Base-by-base conservation (phyloP, 2,113 vertebrate genomes). In the Pholis gunnellus region DNA sequence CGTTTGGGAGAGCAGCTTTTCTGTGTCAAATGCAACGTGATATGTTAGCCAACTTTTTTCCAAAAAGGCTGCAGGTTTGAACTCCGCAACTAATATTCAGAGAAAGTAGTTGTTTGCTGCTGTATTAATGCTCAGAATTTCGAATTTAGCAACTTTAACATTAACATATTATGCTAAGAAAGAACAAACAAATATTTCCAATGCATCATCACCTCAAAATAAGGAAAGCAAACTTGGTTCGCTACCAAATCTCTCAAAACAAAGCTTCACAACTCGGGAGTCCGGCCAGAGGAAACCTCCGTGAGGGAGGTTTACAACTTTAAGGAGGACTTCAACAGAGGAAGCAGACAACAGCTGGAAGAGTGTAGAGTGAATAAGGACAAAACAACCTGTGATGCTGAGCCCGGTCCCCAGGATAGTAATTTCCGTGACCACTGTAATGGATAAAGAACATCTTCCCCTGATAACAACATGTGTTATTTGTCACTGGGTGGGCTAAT, bases 261-360 rank as follows among this genome's bases (percentile, higher is more conserved):
- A n/a, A 50, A 29, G 72, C n/a, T 34, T 65, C 73, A 84, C 75
- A 22, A 83, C 83, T 25, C 79, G 83, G 79, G 85, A 86, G 81
- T 86, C 78, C 52, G 20, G 61, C 38, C 73, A 67, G 25, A 80
- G 61, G 56, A 81, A 89, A 79, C 76, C 86, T 67, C 60, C 87
- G 79, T 7, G 68, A 56, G 76, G 69, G 48, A 83, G 64, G 64
- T 89, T 87, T 85, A 87, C 85, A 84, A 57, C 86, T 60, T 38
- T 29, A 20, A 67, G 60, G 61, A 67, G 54, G 52, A 72, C 81
- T 73, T 79, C 46, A 81, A 68, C 67, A 79, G 38, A 75, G 48
- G 71, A 73, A 87, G 82, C 25, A 73, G 65, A 82, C 80, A 87
- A 88, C 88, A 91, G 86, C 85, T 92, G 89, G 78, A 59, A n/a